Conservation (phyloP, 2,797 vertebrate genomes). For the Nannoperca australis region DNA sequence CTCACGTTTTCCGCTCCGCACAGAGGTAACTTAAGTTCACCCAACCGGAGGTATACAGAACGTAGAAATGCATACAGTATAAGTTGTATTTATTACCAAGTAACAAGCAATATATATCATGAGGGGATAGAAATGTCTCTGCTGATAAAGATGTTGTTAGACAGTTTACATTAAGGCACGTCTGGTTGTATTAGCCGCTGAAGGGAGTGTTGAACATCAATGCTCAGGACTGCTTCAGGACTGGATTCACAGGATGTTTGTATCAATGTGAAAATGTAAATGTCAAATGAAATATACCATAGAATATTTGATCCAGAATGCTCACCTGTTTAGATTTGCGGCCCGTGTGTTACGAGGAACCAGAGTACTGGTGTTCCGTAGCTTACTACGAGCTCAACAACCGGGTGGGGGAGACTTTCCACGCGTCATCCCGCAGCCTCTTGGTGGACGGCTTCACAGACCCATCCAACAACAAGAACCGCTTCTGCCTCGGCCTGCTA, state of each 20-base stretch:
- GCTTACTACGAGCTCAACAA: slow-evolving; percentile 99
- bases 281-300: not conserved
- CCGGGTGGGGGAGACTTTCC: slow-evolving; percentile 96
- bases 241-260: not conserved
- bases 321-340: slow-evolving; percentile 86
- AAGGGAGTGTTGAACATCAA: not conserved
- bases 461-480: slow-evolving; percentile 96
- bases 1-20: slow-evolving; percentile 89
- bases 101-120: no score
- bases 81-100: not conserved
- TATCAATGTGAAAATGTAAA: not conserved
- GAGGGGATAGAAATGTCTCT: no score
- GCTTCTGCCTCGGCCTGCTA: slow-evolving; percentile 96
- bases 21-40: slow-evolving; percentile 81
- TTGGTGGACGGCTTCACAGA: slow-evolving; percentile 98
- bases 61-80: not conserved
- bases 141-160: no score
- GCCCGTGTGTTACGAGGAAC: slow-evolving; percentile 97
- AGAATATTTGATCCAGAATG: not conserved
- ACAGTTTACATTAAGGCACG: not conserved
- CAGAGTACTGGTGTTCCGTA: slow-evolving; percentile 96
- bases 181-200: not conserved
- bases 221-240: not conserved
- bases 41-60: not conserved
- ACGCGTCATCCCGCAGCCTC: slow-evolving; percentile 93